A percentile compares a stretch with the other conserved stretches of the same genome.
These are phyloP conservation scores for Alces alces DNA, from an alignment of 2,113 vertebrate species.

Conservation along the genomic window DNA sequence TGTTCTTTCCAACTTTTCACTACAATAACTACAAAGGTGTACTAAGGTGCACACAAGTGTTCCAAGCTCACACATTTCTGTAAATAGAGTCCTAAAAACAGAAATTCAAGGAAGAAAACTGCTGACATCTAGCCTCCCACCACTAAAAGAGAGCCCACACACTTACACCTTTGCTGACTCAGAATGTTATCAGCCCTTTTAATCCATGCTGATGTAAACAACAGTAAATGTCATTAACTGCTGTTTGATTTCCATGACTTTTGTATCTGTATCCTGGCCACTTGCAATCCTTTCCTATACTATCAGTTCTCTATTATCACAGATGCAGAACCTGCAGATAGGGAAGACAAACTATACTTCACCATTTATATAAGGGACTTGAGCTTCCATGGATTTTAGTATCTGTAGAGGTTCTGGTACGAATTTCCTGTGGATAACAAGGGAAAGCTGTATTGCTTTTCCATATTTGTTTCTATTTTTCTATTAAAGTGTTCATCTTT, in stretches of 20 bases:
- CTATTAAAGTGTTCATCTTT: not conserved
- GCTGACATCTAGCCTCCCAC: not conserved
- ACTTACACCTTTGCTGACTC: not conserved
- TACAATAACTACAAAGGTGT: not conserved
- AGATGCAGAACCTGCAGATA: not conserved
- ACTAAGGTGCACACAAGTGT: not conserved
- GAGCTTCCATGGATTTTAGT: not conserved
- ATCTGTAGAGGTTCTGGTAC: not conserved
- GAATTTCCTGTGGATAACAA: not conserved
- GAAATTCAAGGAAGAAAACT: not conserved
- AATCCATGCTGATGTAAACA: not conserved
- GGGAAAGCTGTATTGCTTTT: not conserved
- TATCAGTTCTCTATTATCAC: not conserved
- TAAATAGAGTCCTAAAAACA: not conserved
- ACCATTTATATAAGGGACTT: not conserved
- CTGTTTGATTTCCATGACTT: not conserved
- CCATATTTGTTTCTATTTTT: not conserved
- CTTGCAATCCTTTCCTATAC: not conserved
- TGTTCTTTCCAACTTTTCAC: not conserved
- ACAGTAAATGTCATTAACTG: not conserved
- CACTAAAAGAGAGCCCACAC: not conserved
- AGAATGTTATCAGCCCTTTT: not conserved
- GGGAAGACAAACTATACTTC: not conserved
- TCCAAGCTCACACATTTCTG: not conserved
- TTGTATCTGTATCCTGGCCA: not conserved